Evolutionary conservation across 2,888 invertebrate genomes (phyloP).

Genomic region (Neoascia interrupta): DNA sequence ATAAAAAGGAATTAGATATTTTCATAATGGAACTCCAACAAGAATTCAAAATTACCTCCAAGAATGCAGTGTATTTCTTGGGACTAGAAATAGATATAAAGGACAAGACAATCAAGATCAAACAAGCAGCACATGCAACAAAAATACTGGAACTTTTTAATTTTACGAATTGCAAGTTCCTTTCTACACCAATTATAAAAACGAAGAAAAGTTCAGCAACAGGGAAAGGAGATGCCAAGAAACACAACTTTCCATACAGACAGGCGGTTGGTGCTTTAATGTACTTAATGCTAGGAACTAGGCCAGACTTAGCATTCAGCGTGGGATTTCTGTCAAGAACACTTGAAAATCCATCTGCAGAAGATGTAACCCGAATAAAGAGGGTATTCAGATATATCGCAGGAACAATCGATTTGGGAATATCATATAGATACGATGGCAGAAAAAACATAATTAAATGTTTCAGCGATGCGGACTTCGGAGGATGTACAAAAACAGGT

Average conservation of each 20-base stretch:
- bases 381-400: constrained; percentile 73
- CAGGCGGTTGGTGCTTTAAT: constrained; percentile 73
- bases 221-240: too few species aligned
- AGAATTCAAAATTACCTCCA: constrained; percentile 13
- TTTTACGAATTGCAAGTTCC: constrained; percentile 30
- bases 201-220: background rate
- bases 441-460: constrained; percentile 51
- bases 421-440: too few species aligned
- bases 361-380: too few species aligned
- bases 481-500: too few species aligned
- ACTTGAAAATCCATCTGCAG: constrained; percentile 71
- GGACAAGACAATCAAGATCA: constrained; percentile 28
- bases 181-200: constrained; percentile 14
- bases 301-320: constrained; percentile 72
- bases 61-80: constrained; percentile 37
- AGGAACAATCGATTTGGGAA: too few species aligned
- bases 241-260: constrained; percentile 26
- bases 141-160: constrained; percentile 31
- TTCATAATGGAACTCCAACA: constrained; percentile 35
- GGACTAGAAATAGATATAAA: constrained; percentile 31
- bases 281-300: constrained; percentile 72
- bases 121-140: constrained; percentile 26
- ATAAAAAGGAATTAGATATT: constrained; percentile 30
- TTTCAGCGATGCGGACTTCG: constrained; percentile 76
- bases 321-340: constrained; percentile 70